A percentile compares a stretch with the other conserved stretches of the same genome.
phyloP scores from a whole-genome alignment of 2,113 vertebrate genomes.

The Procavia capensis region DNA sequence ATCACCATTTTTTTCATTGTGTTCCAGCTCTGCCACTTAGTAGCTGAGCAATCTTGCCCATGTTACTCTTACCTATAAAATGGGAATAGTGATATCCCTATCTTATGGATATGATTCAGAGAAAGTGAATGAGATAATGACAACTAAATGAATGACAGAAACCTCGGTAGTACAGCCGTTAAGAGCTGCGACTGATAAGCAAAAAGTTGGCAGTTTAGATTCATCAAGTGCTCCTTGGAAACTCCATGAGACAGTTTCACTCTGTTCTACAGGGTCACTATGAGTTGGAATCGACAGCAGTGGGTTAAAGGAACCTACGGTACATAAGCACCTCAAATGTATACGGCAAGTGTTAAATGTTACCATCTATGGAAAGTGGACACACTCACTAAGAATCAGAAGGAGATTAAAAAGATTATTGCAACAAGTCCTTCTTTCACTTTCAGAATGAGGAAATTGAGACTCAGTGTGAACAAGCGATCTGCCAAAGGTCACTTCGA shows the following conservation, averaged over 20 bases:
- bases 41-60: background rate
- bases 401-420: background rate
- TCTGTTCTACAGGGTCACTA: no score
- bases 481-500: background rate
- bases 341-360: background rate
- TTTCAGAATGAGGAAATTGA: conserved; percentile 29
- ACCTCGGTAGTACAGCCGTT: no score
- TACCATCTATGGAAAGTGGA: background rate
- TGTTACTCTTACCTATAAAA: background rate
- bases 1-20: background rate
- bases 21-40: background rate
- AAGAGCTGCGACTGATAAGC: no score
- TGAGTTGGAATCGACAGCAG: no score
- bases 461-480: background rate
- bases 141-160: conserved; percentile 12
- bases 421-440: conserved; percentile 14
- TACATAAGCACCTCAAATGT: background rate
- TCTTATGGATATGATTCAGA: background rate
- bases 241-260: no score
- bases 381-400: conserved; percentile 17
- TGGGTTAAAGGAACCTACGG: no score
- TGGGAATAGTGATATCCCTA: background rate
- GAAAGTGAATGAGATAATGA: background rate
- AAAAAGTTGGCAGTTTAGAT: no score
- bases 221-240: no score